These are phyloP conservation scores for Drosophila glabriapex DNA, from an alignment of 2,888 invertebrate species.

Conservation along the genomic window DNA sequence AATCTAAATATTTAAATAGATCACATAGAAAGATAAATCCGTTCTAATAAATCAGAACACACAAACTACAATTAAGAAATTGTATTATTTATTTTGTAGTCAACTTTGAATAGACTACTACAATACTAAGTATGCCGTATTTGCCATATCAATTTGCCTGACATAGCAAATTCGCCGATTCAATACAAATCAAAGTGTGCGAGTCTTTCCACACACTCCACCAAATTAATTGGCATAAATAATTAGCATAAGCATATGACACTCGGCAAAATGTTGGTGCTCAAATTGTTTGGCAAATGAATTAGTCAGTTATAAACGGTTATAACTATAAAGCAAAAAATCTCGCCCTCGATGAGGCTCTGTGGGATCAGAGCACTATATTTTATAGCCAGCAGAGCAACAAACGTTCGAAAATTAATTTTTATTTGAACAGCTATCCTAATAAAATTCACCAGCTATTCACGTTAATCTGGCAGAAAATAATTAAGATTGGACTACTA, in stretches of 20 bases:
- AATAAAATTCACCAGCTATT: background rate
- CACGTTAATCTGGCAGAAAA: background rate
- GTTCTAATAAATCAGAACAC: background rate
- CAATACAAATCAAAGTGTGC: background rate
- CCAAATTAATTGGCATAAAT: background rate
- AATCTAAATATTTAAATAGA: background rate
- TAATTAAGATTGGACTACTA: background rate
- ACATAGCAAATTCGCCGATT: background rate
- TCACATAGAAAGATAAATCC: background rate
- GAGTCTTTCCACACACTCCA: background rate
- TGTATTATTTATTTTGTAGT: background rate
- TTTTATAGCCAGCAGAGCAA: background rate
- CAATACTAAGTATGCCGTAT: background rate
- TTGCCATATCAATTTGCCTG: background rate
- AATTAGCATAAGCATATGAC: background rate
- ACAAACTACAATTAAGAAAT: background rate
- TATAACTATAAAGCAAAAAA: background rate
- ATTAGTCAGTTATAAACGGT: background rate
- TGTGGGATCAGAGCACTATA: background rate
- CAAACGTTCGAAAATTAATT: background rate
- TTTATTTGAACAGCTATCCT: background rate
- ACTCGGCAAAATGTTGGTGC: background rate
- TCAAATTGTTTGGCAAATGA: background rate
- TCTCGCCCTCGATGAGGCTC: background rate
- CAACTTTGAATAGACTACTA: background rate